Evolutionary conservation across 2,113 vertebrate species (phyloP).

Genomic region (Rhabdornis inornatus): DNA sequence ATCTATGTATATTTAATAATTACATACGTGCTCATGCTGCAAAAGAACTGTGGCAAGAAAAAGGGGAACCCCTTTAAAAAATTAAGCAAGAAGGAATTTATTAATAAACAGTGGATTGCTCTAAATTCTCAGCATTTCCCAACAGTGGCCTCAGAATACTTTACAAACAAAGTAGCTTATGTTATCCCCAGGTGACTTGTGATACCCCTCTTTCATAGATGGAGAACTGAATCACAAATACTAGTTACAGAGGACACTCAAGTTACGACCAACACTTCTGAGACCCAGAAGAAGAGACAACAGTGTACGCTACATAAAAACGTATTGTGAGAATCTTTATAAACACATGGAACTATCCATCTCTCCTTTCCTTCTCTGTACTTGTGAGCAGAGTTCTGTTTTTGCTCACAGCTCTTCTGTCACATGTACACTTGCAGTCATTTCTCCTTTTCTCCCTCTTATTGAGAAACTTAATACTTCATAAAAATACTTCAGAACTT

Average conservation of each 20-base stretch:
- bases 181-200: not conserved
- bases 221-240: not conserved
- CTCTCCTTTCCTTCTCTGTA: not conserved
- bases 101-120: not conserved
- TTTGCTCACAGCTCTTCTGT: not conserved
- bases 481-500: not conserved
- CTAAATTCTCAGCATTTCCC: not conserved
- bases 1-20: constrained; percentile 51
- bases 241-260: not conserved
- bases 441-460: not conserved
- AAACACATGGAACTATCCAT: not conserved
- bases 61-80: not conserved
- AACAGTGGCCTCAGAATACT: not conserved
- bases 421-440: not conserved
- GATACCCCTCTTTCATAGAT: not conserved
- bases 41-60: not conserved
- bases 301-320: not conserved
- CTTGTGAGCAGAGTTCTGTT: not conserved
- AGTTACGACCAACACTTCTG: not conserved
- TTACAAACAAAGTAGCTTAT: not conserved
- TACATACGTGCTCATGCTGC: not conserved
- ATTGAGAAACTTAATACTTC: not conserved
- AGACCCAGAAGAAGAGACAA: not conserved
- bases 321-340: not conserved
- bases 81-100: not conserved